Conservation (phyloP, 2,113 vertebrate genomes). For the Toxotes chatareus region DNA sequence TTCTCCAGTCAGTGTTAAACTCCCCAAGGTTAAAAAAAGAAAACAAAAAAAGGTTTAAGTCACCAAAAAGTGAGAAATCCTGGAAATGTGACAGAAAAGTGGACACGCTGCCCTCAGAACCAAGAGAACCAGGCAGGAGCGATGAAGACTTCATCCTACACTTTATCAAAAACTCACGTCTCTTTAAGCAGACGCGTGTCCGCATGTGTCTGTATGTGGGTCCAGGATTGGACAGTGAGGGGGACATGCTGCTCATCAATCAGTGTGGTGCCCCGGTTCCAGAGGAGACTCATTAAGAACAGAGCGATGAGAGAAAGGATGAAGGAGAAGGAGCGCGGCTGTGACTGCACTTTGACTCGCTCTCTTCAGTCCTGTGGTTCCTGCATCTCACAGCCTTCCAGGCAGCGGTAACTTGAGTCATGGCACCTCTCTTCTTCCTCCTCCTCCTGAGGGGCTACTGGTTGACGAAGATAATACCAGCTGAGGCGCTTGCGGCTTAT, state of each 20-base stretch:
- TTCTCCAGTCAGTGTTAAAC: too few relatives aligned
- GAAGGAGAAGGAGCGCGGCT: conserved; percentile 69
- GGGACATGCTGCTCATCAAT: conserved; percentile 50
- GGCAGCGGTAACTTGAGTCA: conserved; percentile 80
- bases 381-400: conserved; percentile 75
- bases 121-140: too few relatives aligned
- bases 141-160: too few relatives aligned
- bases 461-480: conserved; percentile 83
- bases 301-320: conserved; percentile 45
- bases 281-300: conserved; percentile 46
- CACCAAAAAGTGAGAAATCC: too few relatives aligned
- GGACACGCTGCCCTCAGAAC: too few relatives aligned
- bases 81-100: too few relatives aligned
- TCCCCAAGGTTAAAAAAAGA: too few relatives aligned
- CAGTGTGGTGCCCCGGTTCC: neutral
- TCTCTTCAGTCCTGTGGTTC: conserved; percentile 76
- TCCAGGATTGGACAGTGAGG: conserved; percentile 9
- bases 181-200: conserved; percentile 19
- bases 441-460: conserved; percentile 77
- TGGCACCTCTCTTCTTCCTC: conserved; percentile 72
- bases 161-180: conserved; percentile 24
- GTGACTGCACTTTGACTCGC: conserved; percentile 83
- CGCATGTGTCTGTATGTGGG: neutral
- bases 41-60: too few relatives aligned
- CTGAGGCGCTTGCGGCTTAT: conserved; percentile 74